These are phyloP conservation scores for Porites lobata DNA, from an alignment of 92 coral and sea anemone species.

Conservation along the genomic window DNA sequence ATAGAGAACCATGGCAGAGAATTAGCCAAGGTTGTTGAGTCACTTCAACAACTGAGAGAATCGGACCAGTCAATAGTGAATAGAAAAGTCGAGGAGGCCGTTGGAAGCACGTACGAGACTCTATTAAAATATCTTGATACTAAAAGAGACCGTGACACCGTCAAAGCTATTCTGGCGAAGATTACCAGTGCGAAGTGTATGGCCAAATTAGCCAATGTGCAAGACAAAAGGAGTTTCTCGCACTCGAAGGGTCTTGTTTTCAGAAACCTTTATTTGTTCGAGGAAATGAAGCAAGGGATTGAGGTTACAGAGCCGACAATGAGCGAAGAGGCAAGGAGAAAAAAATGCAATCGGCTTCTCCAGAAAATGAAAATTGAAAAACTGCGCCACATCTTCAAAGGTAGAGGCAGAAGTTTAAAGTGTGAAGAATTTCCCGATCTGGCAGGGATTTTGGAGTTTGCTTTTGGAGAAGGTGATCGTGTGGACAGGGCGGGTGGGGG, in stretches of 20 bases:
- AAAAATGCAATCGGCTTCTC: constrained; percentile 19
- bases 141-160: constrained; percentile 31
- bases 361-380: constrained; percentile 59
- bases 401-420: constrained; percentile 63
- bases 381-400: constrained; percentile 57
- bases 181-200: constrained; percentile 43
- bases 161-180: constrained; percentile 20
- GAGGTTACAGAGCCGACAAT: neutral
- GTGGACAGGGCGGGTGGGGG: constrained; percentile 64
- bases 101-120: neutral
- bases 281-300: constrained; percentile 16
- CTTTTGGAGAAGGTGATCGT: constrained; percentile 61
- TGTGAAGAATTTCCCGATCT: constrained; percentile 72
- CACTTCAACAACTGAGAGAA: constrained; percentile 5
- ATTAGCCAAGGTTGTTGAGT: constrained; percentile 2
- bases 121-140: constrained; percentile 23
- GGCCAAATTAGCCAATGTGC: constrained; percentile 23
- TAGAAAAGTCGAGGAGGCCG: constrained; percentile 10
- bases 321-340: constrained; percentile 10
- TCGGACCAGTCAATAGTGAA: constrained; percentile 10
- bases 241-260: neutral
- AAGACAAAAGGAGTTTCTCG: constrained; percentile 22
- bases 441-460: constrained; percentile 64
- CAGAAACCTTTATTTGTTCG: constrained; percentile 16
- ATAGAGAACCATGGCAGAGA: constrained; percentile 41